Evolutionary conservation across 2,797 vertebrate genomes (phyloP).

Genomic region (Mallotus villosus): DNA sequence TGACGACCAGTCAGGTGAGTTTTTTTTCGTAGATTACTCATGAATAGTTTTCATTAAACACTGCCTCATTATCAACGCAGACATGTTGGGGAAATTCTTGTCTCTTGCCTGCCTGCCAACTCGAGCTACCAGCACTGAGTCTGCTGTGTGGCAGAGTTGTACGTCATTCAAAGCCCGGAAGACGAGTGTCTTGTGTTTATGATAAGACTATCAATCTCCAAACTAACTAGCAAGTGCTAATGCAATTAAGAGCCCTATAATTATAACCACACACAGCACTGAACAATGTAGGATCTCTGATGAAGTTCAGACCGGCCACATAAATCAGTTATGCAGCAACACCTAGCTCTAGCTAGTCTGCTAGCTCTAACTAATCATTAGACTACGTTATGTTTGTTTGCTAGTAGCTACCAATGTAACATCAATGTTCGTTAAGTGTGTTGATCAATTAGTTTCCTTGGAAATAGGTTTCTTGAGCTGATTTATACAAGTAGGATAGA

Average conservation of each 20-base stretch:
- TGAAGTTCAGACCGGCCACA: background rate
- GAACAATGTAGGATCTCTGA: background rate
- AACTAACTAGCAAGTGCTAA: background rate
- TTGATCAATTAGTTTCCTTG: background rate
- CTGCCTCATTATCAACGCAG: background rate
- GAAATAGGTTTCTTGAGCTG: no score
- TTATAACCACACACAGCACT: background rate
- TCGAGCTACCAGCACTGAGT: background rate
- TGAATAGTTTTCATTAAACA: background rate
- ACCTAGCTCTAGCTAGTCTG: background rate
- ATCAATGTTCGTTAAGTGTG: no score
- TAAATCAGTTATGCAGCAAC: background rate
- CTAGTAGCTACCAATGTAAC: no score
- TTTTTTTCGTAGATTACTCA: background rate
- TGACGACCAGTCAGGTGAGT: constrained; percentile 69
- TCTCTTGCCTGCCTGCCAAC: constrained; percentile 23
- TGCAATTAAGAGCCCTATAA: background rate
- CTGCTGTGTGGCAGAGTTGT: constrained; percentile 44
- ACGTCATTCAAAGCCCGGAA: constrained; percentile 71
- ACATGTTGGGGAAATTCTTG: background rate
- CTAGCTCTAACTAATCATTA: background rate
- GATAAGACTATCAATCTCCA: background rate
- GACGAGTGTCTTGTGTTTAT: constrained; percentile 30
- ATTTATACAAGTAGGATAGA: no score
- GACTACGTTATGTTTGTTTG: no score